These are phyloP conservation scores for Orthonychiurus folsomi DNA, from an alignment of 2,888 invertebrate genomes.

Conservation along the genomic window DNA sequence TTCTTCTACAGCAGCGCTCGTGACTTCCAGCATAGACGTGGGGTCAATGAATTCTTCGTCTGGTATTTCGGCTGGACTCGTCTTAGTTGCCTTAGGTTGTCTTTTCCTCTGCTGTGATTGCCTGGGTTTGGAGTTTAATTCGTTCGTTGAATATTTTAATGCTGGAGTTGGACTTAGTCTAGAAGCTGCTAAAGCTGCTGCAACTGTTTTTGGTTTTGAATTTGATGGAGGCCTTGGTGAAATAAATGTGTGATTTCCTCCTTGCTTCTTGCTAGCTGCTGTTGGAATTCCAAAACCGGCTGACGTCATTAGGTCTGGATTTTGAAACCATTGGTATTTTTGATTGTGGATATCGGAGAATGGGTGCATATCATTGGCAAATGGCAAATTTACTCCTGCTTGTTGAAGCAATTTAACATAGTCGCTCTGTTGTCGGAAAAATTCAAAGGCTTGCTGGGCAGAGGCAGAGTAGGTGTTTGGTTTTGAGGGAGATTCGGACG, in stretches of 20 bases:
- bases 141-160: slow-evolving; percentile 15
- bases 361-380: slow-evolving; percentile 19
- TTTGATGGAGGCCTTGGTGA: slow-evolving; percentile 33
- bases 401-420: slow-evolving; percentile 34
- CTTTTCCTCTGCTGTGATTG: neutral
- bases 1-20: slow-evolving; percentile 17
- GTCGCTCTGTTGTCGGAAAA: slow-evolving; percentile 34
- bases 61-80: slow-evolving; percentile 8
- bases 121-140: neutral
- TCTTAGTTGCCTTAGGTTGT: slow-evolving; percentile 6
- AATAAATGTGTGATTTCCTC: slow-evolving; percentile 24
- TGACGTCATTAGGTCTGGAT: slow-evolving; percentile 20
- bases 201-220: slow-evolving; percentile 37
- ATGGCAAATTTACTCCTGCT: slow-evolving; percentile 26
- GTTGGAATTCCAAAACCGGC: neutral
- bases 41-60: slow-evolving; percentile 36
- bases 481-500: neutral
- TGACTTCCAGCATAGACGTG: slow-evolving; percentile 34
- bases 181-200: slow-evolving; percentile 36
- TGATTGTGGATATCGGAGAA: slow-evolving; percentile 19
- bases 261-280: neutral
- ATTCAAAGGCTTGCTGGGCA: slow-evolving; percentile 14
- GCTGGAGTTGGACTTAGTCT: slow-evolving; percentile 15
- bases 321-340: slow-evolving; percentile 27
- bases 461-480: neutral